Percentiles rank a stretch among this genome's conserved stretches.
Conservation (phyloP, 2,797 vertebrate species). For the Liasis olivaceus region DNA sequence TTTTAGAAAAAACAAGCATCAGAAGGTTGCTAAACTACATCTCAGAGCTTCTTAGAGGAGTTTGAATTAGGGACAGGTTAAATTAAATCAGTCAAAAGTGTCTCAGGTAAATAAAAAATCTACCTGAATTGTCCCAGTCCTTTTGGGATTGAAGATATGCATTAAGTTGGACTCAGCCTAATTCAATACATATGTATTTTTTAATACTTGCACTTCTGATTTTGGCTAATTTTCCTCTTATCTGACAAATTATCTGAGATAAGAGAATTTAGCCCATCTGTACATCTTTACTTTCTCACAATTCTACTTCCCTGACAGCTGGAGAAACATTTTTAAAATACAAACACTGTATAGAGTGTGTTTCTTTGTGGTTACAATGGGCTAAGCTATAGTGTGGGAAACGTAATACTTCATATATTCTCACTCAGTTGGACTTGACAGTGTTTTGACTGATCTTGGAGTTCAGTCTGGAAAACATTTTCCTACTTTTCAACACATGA, state of each 20-base stretch:
- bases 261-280: constrained; percentile 24
- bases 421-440: constrained; percentile 23
- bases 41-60: not conserved
- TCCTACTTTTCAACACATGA: constrained; percentile 28
- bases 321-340: constrained; percentile 48
- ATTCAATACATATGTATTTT: constrained; percentile 20
- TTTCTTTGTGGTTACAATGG: constrained; percentile 24
- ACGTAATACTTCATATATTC: constrained; percentile 14
- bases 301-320: constrained; percentile 41
- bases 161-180: not conserved
- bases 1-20: not conserved
- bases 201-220: not conserved
- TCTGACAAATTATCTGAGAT: constrained; percentile 17
- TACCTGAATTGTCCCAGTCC: not conserved
- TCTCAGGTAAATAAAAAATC: not conserved
- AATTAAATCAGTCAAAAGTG: not conserved
- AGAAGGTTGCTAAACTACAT: not conserved
- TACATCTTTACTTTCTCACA: constrained; percentile 39
- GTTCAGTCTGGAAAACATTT: constrained; percentile 34
- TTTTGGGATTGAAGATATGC: not conserved
- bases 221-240: constrained; percentile 15
- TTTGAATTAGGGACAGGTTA: not conserved
- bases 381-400: not conserved
- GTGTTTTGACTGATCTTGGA: constrained; percentile 36
- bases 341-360: constrained; percentile 44